These are phyloP conservation scores for Ferdinandea cuprea DNA, from an alignment of 2,888 invertebrate species.

Conservation along the genomic window DNA sequence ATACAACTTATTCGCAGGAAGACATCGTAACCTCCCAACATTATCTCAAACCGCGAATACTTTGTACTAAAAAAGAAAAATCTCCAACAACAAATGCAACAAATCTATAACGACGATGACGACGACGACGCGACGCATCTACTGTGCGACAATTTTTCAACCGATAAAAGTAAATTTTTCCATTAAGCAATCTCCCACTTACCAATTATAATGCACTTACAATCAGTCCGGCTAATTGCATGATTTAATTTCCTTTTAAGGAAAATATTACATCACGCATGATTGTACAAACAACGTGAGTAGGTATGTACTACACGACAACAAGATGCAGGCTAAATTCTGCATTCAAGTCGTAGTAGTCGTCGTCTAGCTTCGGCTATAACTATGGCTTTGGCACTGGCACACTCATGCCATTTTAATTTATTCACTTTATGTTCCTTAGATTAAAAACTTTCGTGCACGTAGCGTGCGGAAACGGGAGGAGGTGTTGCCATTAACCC, in stretches of 20 bases:
- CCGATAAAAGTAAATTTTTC: conserved; percentile 51
- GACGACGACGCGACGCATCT: conserved; percentile 32
- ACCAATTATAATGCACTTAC: conserved; percentile 68
- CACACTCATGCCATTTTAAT: conserved; percentile 64
- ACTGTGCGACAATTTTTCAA: conserved; percentile 9
- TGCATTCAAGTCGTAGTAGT: conserved; percentile 61
- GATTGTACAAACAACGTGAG: conserved; percentile 52
- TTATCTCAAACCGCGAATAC: conserved; percentile 19
- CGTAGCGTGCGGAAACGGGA: conserved; percentile 68
- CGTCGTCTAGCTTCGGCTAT: conserved; percentile 18
- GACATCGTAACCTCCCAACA: background rate
- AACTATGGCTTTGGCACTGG: conserved; percentile 12
- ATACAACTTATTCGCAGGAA: background rate
- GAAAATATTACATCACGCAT: conserved; percentile 74
- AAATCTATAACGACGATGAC: background rate
- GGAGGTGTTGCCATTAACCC: conserved; percentile 68
- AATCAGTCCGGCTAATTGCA: conserved; percentile 74
- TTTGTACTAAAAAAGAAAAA: no score
- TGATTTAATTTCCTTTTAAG: conserved; percentile 73
- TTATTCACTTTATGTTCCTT: conserved; percentile 67
- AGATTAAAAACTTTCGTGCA: conserved; percentile 69
- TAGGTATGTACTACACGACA: conserved; percentile 19
- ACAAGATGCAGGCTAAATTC: background rate
- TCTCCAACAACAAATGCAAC: background rate
- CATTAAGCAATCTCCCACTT: conserved; percentile 68